Evolutionary conservation across 2,113 vertebrate species (phyloP).

Genomic region (Cynoglossus semilaevis): DNA sequence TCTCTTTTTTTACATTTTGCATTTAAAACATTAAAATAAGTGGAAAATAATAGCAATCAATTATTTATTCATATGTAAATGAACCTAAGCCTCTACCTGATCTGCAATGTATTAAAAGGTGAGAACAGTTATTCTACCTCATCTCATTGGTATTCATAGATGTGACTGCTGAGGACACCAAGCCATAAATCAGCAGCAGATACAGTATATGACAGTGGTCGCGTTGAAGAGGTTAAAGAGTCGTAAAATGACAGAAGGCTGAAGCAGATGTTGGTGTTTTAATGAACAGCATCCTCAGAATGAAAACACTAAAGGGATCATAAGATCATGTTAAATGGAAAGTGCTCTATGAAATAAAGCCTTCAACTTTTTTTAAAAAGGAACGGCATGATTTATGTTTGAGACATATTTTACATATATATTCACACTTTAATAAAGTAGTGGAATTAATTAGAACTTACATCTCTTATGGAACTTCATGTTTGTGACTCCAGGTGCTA

Average conservation of each 20-base stretch:
- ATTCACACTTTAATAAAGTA: no score
- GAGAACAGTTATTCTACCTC: background rate
- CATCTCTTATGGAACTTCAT: background rate
- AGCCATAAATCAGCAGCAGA: background rate
- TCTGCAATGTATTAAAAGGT: no score
- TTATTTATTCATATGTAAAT: no score
- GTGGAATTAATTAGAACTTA: background rate
- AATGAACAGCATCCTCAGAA: background rate
- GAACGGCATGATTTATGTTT: no score
- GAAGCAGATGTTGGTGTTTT: background rate
- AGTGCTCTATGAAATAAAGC: conserved; percentile 3
- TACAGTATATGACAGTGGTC: no score
- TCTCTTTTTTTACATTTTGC: no score
- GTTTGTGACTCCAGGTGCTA: conserved; percentile 81
- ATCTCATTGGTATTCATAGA: conserved; percentile 7
- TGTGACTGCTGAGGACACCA: background rate
- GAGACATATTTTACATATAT: no score
- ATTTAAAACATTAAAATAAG: no score
- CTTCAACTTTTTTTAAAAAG: no score
- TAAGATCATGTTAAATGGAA: conserved; percentile 13
- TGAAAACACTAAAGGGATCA: background rate
- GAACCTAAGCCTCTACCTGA: no score
- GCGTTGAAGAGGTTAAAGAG: background rate
- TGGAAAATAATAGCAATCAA: no score
- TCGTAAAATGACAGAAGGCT: conserved; percentile 1